Evolutionary conservation across 2,797 vertebrate genomes (phyloP), one percentile per base, ranked within the genome.

Genomic region (Microctenopoma steveboyesi): DNA sequence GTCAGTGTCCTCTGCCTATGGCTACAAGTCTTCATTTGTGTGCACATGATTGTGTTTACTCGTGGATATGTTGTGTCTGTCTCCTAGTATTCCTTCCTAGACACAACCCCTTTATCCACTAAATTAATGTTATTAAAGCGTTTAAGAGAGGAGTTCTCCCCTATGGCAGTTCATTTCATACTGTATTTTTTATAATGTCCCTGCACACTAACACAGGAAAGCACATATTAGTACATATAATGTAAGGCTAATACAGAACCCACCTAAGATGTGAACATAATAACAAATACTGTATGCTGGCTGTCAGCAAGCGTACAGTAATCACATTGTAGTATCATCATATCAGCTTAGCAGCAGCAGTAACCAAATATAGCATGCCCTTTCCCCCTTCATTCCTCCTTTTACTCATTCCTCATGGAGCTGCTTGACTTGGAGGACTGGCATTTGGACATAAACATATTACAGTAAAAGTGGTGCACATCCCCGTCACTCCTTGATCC

Each of bases 71-170:
- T 81, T 79, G 68, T 71, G 62, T 74, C 51, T 65, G 74, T 85
- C 71, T 86, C 81, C 70, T 64, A 64, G 83, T 85, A 81, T 82
- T 88, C 66, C 72, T 89, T 90, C 89, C 87, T 82, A 74, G 33
- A 75, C 49, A 55, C 40, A 7, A 59, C 69, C 68, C 69, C 64
- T 88, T 83, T 74, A 87, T 88, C 61, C 69, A 73, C 74, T 86
- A 83, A 85, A 84, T 56, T 35, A 60, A 72, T 46, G 2, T 91
- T 83, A 89, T 90, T 88, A 90, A 88, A 75, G 58, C 57, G 56
- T 75, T 83, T 85, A 79, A 61, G 39, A 69, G 48, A 51, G 5
- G n/a, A 18, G 40, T 15, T 59, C 46, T 67, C 5, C 74, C 77
- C 59, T 10, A 37, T 64, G 74, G 78, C 73, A 30, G 70, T 51